Percentiles rank a stretch among this genome's conserved stretches.
Evolutionary conservation across 2,888 invertebrate genomes (phyloP).

Genomic region (Lissonota sp.): DNA sequence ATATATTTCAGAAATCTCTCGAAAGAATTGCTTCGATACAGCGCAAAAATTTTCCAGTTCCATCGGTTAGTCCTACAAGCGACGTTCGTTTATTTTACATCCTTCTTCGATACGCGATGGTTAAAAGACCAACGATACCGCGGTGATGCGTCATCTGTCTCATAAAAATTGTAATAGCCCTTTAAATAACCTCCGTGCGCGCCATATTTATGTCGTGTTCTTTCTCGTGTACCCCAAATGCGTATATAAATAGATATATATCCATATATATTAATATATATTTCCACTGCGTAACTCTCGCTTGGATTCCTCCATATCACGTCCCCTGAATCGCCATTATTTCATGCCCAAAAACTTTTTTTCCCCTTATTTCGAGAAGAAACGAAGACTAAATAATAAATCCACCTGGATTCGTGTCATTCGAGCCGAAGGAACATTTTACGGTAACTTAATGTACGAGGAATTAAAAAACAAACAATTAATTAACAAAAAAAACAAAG

Average conservation of each 20-base stretch:
- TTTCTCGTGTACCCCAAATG: slow-evolving; percentile 44
- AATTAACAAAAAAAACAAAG: slow-evolving; percentile 1
- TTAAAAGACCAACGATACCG: slow-evolving; percentile 58
- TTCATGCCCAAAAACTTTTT: slow-evolving; percentile 32
- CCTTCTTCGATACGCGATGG: slow-evolving; percentile 38
- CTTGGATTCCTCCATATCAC: not conserved
- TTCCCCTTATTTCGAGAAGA: not conserved
- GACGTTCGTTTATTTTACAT: slow-evolving; percentile 12
- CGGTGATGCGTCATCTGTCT: slow-evolving; percentile 75
- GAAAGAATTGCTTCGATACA: slow-evolving; percentile 68
- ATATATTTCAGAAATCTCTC: slow-evolving; percentile 62
- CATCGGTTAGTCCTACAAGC: slow-evolving; percentile 56
- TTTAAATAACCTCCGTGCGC: slow-evolving; percentile 76
- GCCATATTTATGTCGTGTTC: slow-evolving; percentile 75
- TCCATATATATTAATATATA: slow-evolving; percentile 33
- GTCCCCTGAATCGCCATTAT: slow-evolving; percentile 3
- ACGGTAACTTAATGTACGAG: slow-evolving; percentile 16
- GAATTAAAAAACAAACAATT: not conserved
- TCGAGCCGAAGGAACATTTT: slow-evolving; percentile 29
- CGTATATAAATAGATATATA: not conserved
- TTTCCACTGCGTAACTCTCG: slow-evolving; percentile 15
- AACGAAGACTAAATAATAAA: not conserved
- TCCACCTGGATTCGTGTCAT: slow-evolving; percentile 17
- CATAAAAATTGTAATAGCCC: slow-evolving; percentile 78
- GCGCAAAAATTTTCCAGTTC: slow-evolving; percentile 18